Conservation (phyloP, 1,140 invertebrate genomes). For the Bombus turneri region DNA sequence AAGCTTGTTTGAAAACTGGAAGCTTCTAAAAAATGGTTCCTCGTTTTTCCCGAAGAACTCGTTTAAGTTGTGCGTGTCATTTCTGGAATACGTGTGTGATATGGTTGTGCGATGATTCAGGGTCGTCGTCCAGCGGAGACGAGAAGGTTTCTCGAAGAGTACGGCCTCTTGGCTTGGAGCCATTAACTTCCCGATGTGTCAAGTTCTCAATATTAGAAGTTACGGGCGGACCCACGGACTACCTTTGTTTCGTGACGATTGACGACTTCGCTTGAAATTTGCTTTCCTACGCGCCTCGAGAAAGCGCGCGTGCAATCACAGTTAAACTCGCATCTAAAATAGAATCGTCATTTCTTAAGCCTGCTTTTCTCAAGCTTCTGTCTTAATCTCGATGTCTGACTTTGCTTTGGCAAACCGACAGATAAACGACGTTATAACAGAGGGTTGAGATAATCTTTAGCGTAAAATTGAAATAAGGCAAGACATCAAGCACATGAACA, state of each 20-base stretch:
- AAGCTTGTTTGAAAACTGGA: too few species aligned
- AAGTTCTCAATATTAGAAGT: constrained; percentile 70
- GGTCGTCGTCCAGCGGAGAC: constrained; percentile 57
- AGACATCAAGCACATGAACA: not conserved
- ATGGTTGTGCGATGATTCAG: constrained; percentile 32
- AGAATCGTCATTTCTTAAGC: not conserved
- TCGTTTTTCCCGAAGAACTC: not conserved
- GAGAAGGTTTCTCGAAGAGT: constrained; percentile 42
- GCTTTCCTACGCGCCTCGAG: not conserved
- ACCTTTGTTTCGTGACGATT: constrained; percentile 25
- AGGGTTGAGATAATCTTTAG: not conserved
- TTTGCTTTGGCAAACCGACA: not conserved
- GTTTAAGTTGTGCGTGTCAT: not conserved
- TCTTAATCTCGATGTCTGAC: not conserved
- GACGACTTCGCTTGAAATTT: not conserved
- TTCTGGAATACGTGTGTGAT: not conserved
- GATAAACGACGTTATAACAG: not conserved
- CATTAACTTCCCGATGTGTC: constrained; percentile 70
- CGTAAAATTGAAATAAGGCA: too few species aligned
- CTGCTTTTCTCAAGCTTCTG: not conserved
- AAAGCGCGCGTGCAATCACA: not conserved
- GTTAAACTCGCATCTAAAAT: not conserved
- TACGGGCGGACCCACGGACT: constrained; percentile 21
- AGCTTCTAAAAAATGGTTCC: not conserved
- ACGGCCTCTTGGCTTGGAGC: constrained; percentile 56